Percentiles rank a stretch among this genome's conserved stretches.
phyloP scores from a whole-genome alignment of 2,113 vertebrate genomes.

The Alligator mississippiensis region DNA sequence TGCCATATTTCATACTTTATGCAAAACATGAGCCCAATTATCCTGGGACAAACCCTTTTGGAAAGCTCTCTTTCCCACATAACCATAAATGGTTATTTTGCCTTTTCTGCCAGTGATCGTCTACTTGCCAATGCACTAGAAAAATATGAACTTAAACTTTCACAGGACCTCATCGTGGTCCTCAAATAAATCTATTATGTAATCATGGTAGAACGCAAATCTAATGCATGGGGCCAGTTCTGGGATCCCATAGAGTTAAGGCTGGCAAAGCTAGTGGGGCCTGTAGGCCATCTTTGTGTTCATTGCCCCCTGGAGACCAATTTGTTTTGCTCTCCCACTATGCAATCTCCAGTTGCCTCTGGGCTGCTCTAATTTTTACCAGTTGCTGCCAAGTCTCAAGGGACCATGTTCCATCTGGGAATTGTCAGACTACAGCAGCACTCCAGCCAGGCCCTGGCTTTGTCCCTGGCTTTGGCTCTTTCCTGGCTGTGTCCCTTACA shows the following conservation, averaged over 20 bases:
- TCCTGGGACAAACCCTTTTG: background rate
- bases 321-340: background rate
- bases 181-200: rapidly evolving
- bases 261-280: background rate
- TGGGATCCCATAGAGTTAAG: background rate
- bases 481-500: no score
- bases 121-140: rapidly evolving
- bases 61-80: background rate
- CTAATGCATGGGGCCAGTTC: background rate
- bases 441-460: background rate
- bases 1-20: background rate
- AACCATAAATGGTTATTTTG: background rate
- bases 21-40: background rate
- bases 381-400: rapidly evolving
- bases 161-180: rapidly evolving
- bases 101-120: rapidly evolving
- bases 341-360: background rate
- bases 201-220: background rate
- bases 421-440: background rate
- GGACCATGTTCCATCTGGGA: rapidly evolving
- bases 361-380: background rate
- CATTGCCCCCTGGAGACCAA: background rate
- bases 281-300: background rate
- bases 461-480: background rate
- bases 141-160: background rate